phyloP scores from a whole-genome alignment of 2,113 vertebrate genomes.

The Ursus arctos region DNA sequence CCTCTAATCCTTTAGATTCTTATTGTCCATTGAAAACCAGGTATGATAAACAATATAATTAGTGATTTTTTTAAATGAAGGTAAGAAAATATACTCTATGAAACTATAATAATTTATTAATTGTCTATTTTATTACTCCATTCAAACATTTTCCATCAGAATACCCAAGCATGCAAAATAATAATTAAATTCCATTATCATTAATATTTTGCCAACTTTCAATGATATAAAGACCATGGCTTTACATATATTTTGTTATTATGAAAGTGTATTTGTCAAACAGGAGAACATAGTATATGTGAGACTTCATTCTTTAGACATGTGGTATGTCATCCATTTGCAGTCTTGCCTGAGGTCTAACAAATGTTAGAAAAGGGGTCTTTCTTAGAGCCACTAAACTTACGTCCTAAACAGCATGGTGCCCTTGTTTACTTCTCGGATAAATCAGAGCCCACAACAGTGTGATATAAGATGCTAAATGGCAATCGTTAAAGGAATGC shows the following conservation, averaged over 20 bases:
- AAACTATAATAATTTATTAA: background rate
- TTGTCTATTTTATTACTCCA: background rate
- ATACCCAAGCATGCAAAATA: background rate
- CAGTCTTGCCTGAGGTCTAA: background rate
- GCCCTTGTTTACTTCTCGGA: background rate
- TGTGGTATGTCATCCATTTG: background rate
- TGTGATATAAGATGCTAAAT: background rate
- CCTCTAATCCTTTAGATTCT: background rate
- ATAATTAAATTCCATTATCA: background rate
- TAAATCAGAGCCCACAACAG: background rate
- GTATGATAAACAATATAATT: background rate
- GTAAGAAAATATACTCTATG: background rate
- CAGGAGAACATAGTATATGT: background rate
- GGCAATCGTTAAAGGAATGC: background rate
- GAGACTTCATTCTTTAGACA: background rate
- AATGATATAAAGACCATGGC: background rate
- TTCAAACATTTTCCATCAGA: background rate
- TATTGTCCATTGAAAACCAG: background rate
- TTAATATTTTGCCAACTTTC: slow-evolving; percentile 23
- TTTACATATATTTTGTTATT: background rate
- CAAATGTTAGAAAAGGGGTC: background rate
- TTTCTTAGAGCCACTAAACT: background rate
- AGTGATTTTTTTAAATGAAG: slow-evolving; percentile 14
- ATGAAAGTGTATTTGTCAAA: background rate
- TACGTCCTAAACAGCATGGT: background rate